phyloP scores from a whole-genome alignment of 2,888 invertebrate species.

The Phlogophora meticulosa region DNA sequence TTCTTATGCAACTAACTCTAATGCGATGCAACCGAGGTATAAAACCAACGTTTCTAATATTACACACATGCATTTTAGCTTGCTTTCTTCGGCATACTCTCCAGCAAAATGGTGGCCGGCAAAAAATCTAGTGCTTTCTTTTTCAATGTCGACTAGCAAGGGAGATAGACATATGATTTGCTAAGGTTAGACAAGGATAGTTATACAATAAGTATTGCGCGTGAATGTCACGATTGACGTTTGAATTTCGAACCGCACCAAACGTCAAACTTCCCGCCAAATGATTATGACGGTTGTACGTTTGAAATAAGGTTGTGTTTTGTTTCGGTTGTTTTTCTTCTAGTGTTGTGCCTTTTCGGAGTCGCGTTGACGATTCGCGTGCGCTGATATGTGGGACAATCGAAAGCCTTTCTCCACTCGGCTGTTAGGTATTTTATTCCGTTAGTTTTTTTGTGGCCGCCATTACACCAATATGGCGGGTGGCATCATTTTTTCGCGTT shows the following conservation, averaged over 20 bases:
- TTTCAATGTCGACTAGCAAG: conserved; percentile 86
- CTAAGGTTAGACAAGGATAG: conserved; percentile 76
- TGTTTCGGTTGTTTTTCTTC: conserved; percentile 63
- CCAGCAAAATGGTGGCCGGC: conserved; percentile 81
- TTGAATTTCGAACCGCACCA: conserved; percentile 76
- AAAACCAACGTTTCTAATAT: conserved; percentile 88
- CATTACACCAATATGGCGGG: conserved; percentile 88
- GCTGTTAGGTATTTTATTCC: conserved; percentile 90
- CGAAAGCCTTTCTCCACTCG: conserved; percentile 91
- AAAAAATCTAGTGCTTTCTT: conserved; percentile 89
- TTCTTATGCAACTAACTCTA: conserved; percentile 88
- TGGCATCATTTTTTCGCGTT: conserved; percentile 90
- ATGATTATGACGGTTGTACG: conserved; percentile 77
- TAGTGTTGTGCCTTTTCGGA: conserved; percentile 80
- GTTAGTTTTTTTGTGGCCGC: conserved; percentile 90
- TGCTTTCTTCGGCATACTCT: conserved; percentile 91
- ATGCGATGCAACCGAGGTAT: conserved; percentile 85
- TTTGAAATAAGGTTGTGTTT: conserved; percentile 78
- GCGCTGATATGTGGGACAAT: conserved; percentile 90
- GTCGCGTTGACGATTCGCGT: conserved; percentile 84
- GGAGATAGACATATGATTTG: conserved; percentile 71
- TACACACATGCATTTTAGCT: conserved; percentile 88
- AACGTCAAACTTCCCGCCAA: conserved; percentile 80
- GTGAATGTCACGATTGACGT: conserved; percentile 75
- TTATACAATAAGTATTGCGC: conserved; percentile 79